Evolutionary conservation across 2,113 vertebrate species (phyloP).

Genomic region (Zootoca vivipara): DNA sequence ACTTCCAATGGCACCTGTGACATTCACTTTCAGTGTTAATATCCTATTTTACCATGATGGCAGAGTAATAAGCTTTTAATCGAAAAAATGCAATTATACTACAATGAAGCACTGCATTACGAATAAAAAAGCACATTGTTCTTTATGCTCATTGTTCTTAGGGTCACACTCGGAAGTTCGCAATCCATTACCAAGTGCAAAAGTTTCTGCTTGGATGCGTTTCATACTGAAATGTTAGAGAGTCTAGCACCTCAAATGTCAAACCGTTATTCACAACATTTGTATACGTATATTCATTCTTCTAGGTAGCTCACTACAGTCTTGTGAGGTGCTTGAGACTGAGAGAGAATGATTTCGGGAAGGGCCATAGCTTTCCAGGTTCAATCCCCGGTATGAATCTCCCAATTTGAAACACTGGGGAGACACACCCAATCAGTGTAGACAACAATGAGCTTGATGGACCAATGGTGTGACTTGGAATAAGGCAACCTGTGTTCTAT

Average conservation of each 20-base stretch:
- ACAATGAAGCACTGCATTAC: slow-evolving; percentile 50
- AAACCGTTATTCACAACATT: background rate
- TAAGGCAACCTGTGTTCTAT: too few species aligned
- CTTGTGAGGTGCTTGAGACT: background rate
- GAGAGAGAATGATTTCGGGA: background rate
- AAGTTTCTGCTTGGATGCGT: background rate
- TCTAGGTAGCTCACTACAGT: background rate
- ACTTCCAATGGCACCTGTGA: slow-evolving; percentile 41
- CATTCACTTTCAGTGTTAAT: slow-evolving; percentile 64
- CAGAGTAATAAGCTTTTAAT: slow-evolving; percentile 59
- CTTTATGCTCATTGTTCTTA: slow-evolving; percentile 45
- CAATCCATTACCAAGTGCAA: background rate
- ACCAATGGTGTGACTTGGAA: too few species aligned
- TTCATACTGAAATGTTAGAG: background rate
- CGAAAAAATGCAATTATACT: slow-evolving; percentile 48
- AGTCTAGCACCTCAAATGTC: background rate
- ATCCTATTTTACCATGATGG: slow-evolving; percentile 56
- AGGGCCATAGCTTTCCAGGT: background rate
- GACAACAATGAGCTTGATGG: too few species aligned
- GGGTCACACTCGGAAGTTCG: slow-evolving; percentile 25
- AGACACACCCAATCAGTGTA: too few species aligned
- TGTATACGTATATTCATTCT: background rate
- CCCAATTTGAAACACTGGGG: too few species aligned
- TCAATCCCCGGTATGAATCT: background rate
- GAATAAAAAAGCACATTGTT: slow-evolving; percentile 39